phyloP scores from a whole-genome alignment of 2,888 invertebrate species.

The Drosophila longiperda region DNA sequence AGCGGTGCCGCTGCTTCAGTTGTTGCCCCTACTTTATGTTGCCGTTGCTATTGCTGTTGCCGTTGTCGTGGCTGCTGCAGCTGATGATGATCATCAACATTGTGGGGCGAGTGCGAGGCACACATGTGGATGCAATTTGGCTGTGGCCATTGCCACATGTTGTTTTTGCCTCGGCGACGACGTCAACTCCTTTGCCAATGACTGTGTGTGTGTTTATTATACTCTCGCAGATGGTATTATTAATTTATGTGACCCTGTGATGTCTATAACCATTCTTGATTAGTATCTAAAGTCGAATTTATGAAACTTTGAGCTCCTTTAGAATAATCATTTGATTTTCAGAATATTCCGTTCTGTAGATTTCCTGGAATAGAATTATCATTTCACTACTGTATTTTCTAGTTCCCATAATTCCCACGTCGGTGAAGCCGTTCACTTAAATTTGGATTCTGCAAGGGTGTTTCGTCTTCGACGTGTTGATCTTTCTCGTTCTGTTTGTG shows the following conservation, averaged over 20 bases:
- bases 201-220: conserved; percentile 13
- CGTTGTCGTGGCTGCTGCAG: conserved; percentile 37
- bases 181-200: conserved; percentile 52
- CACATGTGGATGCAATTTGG: conserved; percentile 79
- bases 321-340: background rate
- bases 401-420: background rate
- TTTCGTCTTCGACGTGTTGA: background rate
- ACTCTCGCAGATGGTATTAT: conserved; percentile 1
- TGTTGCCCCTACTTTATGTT: conserved; percentile 34
- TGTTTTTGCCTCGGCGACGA: conserved; percentile 58
- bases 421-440: background rate
- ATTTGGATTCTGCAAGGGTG: background rate
- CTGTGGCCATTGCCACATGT: conserved; percentile 75
- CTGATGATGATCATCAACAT: conserved; percentile 53
- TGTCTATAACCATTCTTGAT: background rate
- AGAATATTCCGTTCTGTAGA: background rate
- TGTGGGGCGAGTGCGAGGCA: conserved; percentile 55
- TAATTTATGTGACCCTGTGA: conserved; percentile 2
- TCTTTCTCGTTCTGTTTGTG: background rate
- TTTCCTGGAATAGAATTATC: background rate
- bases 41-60: conserved; percentile 29
- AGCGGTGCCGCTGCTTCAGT: conserved; percentile 46
- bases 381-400: background rate
- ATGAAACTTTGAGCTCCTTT: background rate
- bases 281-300: background rate